Base-by-base conservation (phyloP, 92 coral and sea anemone species). In the Epizoanthus stellaris region DNA sequence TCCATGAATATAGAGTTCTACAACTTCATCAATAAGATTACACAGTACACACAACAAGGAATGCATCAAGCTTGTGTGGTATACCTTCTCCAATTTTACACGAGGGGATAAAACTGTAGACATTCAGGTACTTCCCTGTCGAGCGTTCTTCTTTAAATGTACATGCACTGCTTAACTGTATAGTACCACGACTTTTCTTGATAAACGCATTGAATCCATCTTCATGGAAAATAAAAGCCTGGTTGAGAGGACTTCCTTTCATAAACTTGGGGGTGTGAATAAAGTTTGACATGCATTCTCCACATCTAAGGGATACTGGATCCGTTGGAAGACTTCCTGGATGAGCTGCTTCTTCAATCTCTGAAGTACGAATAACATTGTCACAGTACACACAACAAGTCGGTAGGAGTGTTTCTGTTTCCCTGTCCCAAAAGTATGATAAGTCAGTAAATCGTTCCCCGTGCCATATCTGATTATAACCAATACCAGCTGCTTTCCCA, bases 51-150 rank as follows among this genome's bases (percentile, higher is more conserved):
- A n/a, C n/a, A n/a, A n/a, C n/a, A 90, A 86, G 69, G 74, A 89
- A 86, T 16, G 92, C 90, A 86, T 86, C 90, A 23, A 89, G 7
- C 71, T 89, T 89, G 40, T 86, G 92, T 13, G 62, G 49, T 63
- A 89, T 85, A 13, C 92, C 92, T 59, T 81, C 90, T 20, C 74
- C 69, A n/a, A 89, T 63, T 36, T 71, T 52, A 56, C 82, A 86
- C 11, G 93, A 53, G 5, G 86, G 90, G 23, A 86, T 70, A 23
- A 86, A 90, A 45, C 90, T 81, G 20, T 81, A 82, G 3, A 72
- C 79, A 7, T 40, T 53, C 10, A 88, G 60, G 40, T 63, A 73
- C 19, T 73, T 76, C 16, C 87, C 91, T 3, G 19, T 19, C 4
- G 81, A 72, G 5, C 87, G 25, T 23, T 23, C 25, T 23, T 23